These are phyloP conservation scores for Brachypodius melanocephalos DNA, from an alignment of 2,113 vertebrate species.

Conservation along the genomic window DNA sequence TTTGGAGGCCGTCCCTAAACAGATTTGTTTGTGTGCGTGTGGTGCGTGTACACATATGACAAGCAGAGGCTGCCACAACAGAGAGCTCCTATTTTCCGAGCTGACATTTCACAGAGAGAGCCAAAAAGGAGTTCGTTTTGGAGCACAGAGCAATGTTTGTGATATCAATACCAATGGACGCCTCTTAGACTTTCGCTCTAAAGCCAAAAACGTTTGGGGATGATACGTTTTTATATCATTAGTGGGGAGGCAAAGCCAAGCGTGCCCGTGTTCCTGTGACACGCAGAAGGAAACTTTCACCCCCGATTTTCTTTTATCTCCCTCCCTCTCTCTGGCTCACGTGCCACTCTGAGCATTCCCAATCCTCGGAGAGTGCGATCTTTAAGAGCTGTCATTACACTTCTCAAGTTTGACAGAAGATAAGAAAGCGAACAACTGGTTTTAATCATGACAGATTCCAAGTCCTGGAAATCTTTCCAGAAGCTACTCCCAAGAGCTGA, in stretches of 20 bases:
- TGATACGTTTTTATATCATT: neutral
- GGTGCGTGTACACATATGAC: neutral
- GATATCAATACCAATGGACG: neutral
- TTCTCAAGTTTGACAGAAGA: constrained; percentile 60
- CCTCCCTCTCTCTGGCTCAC: constrained; percentile 21
- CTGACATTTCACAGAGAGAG: neutral
- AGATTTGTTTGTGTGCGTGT: constrained; percentile 8
- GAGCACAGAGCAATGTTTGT: neutral
- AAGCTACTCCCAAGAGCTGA: constrained; percentile 28
- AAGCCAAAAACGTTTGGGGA: neutral
- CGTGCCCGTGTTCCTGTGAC: neutral
- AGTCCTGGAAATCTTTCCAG: constrained; percentile 51
- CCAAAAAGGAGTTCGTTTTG: neutral
- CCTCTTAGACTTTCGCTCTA: neutral
- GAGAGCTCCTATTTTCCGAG: neutral
- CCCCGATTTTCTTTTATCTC: neutral
- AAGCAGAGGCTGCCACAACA: constrained; percentile 14
- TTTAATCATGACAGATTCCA: constrained; percentile 60
- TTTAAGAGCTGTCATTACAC: constrained; percentile 63
- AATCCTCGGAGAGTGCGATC: constrained; percentile 36
- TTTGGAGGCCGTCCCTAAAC: neutral
- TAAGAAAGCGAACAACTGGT: constrained; percentile 54
- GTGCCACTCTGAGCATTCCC: constrained; percentile 51
- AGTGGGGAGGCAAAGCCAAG: neutral
- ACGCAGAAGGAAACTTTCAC: neutral